Evolutionary conservation across 2,888 invertebrate genomes (phyloP), one percentile per base, ranked within the genome.

Genomic region (Macroteleia sp.): DNA sequence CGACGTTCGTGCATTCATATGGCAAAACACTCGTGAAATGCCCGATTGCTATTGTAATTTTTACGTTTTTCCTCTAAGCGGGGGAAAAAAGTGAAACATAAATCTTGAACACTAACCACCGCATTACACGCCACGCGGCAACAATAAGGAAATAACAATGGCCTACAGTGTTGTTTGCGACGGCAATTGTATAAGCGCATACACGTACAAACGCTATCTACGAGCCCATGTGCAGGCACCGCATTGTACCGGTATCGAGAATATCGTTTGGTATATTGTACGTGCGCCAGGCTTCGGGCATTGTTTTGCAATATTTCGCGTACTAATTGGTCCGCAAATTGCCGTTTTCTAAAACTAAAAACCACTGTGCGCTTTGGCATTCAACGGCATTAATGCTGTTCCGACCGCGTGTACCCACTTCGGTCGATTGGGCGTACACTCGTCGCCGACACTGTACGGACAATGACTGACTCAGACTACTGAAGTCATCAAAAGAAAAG

Each of bases 251-350:
- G 20, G 42, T 76, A 57, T 76, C 50, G 61, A 48, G 41, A 56
- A 52, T 54, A 56, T 71, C 48, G 61, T 71, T 56, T 46, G 77
- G 48, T 80, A 80, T 80, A 86, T 86, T 85, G 84, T 83, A 34
- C 77, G 57, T 79, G 81, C 84, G 82, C 84, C 86, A 84, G 83
- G 83, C 81, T 69, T 52, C 62, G 71, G 61, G 79, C 83, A 86
- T 87, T 89, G 86, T 88, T 89, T 87, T 82, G 83, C 82, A 82
- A 87, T 86, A 89, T 87, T 87, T 85, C 82, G 83, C 82, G 83
- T 83, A 77, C 87, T 88, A 88, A 89, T 89, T 89, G 86, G 87
- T 81, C 83, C 81, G 87, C 82, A 86, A 87, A 88, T 88, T 83
- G 80, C 83, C 80, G 85, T 87, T 85, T 85, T 83, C 82, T 81